Evolutionary conservation across 2,888 invertebrate genomes (phyloP), one percentile per base, ranked within the genome.

Genomic region (Dicranocentrus wangi): DNA sequence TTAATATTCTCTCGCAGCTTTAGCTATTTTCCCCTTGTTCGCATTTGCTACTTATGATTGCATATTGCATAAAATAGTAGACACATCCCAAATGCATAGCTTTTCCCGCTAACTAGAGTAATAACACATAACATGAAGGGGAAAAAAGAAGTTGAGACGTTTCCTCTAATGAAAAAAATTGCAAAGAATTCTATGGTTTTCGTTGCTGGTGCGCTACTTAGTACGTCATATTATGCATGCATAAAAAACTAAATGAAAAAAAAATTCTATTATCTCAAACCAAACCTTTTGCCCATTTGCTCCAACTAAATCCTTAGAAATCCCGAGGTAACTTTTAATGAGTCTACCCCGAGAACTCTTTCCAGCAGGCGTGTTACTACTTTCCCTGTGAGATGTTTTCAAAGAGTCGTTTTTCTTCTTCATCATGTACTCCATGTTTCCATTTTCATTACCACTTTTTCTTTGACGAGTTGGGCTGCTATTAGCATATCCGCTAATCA

Each of bases 311-410:
- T 70, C 70, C 70, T 70, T 70, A 28, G 68, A 68, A 70, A 70
- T 70, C 55, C 70, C 70, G 55, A 70, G 70, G 70, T 70, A 70
- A 70, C 70, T 70, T 70, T 70, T 70, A 70, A 70, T 70, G 55
- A 53, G 55, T 21, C 70, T 27, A 10, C 55, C 21, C 21, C 55
- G 19, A n/a, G 5, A 27, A 27, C 25, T 28, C 27, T 25, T 60
- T 25, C 28, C 17, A 25, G 25, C 21, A 5, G 8, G 55, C 3
- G 3, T 51, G 7, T 5, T 51, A 5, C 27, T 28, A 15, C 15
- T 27, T 60, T 28, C 60, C 28, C 60, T 28, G n/a, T 25, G 3
- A 21, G 55, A 2, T 7, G 2, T 23, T 55, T 21, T 25, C 3
- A 32, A 43, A 2, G 42, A 42, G 15, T 65, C 28, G 7, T 47